Percentiles rank a stretch among this genome's conserved stretches.
Conservation (phyloP, 2,113 vertebrate genomes). For the Sceloporus undulatus region DNA sequence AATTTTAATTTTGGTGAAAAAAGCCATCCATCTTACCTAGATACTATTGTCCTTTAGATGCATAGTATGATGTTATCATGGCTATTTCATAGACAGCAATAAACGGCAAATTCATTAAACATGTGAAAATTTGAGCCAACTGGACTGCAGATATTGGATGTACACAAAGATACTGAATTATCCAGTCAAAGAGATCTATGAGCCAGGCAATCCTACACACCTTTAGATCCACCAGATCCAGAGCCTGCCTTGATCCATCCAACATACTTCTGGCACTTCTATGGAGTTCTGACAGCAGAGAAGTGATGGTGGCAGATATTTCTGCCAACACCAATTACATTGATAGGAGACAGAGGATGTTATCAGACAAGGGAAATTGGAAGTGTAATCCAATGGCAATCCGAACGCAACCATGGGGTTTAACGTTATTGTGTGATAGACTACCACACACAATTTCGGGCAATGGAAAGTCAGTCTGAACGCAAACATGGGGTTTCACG, state of each 20-base stretch:
- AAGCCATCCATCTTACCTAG: constrained; percentile 7
- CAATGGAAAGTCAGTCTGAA: no score
- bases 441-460: no score
- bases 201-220: neutral
- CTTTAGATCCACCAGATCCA: neutral
- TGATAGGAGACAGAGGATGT: neutral
- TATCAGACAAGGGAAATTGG: no score
- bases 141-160: neutral
- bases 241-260: neutral
- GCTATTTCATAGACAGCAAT: neutral
- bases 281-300: neutral
- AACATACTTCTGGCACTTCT: neutral
- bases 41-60: neutral
- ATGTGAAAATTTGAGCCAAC: neutral
- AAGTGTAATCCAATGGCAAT: no score
- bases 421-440: no score
- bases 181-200: neutral
- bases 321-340: neutral
- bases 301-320: neutral
- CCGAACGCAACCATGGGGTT: no score
- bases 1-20: neutral
- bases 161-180: neutral
- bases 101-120: neutral
- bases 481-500: no score
- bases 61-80: neutral